Evolutionary conservation across 2,888 invertebrate species (phyloP).

Genomic region (Nymphalis polychloros): DNA sequence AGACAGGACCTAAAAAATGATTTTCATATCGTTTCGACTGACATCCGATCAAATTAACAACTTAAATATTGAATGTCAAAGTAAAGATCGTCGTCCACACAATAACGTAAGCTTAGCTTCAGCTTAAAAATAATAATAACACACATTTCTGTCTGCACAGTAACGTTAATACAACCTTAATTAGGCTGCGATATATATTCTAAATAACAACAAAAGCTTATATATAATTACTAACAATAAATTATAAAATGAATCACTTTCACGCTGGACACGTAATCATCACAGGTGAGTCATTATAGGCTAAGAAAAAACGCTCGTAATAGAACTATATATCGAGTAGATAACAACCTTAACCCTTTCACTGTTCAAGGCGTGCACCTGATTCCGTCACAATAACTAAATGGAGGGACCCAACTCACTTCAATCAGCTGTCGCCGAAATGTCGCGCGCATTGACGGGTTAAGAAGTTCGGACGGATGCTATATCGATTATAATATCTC

Average conservation of each 20-base stretch:
- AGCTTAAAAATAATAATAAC: too few relatives aligned
- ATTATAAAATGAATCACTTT: too few relatives aligned
- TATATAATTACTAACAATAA: too few relatives aligned
- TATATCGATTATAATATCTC: slow-evolving; percentile 5
- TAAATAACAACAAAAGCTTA: too few relatives aligned
- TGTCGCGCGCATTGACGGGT: slow-evolving; percentile 41
- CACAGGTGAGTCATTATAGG: not conserved
- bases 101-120: not conserved
- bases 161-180: too few relatives aligned
- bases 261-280: too few relatives aligned
- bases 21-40: slow-evolving; percentile 32
- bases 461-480: slow-evolving; percentile 36
- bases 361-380: slow-evolving; percentile 42
- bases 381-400: slow-evolving; percentile 44
- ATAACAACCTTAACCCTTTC: slow-evolving; percentile 35
- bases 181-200: too few relatives aligned
- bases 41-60: slow-evolving; percentile 43
- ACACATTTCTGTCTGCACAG: too few relatives aligned
- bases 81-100: slow-evolving; percentile 10
- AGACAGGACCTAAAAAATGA: slow-evolving; percentile 31
- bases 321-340: slow-evolving; percentile 7
- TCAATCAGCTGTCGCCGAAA: slow-evolving; percentile 45
- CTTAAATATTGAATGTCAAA: slow-evolving; percentile 42
- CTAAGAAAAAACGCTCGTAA: not conserved
- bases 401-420: slow-evolving; percentile 44